Conservation (phyloP, 2,797 vertebrate species). For the Paramormyrops hopkinsi region DNA sequence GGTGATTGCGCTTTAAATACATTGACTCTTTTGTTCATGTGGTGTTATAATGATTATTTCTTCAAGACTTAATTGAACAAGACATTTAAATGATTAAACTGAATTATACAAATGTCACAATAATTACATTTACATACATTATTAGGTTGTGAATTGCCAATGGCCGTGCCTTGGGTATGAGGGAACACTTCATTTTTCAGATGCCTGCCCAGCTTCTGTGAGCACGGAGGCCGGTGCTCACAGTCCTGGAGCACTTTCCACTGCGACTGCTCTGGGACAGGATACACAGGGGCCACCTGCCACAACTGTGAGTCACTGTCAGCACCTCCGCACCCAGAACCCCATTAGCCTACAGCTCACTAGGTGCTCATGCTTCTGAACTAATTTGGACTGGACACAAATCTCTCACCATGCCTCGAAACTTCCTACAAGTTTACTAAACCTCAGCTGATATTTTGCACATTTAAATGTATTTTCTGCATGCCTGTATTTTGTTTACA, state of each 20-base stretch:
- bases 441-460: background rate
- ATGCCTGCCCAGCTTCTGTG: slow-evolving; percentile 82
- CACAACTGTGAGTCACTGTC: slow-evolving; percentile 78
- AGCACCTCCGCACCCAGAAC: background rate
- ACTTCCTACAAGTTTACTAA: background rate
- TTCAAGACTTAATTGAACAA: slow-evolving; percentile 1
- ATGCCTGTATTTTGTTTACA: background rate
- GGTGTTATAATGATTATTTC: background rate
- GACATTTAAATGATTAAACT: slow-evolving; percentile 4
- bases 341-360: background rate
- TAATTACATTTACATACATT: slow-evolving; percentile 5
- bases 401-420: background rate
- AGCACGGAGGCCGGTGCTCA: slow-evolving; percentile 77
- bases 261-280: slow-evolving; percentile 77
- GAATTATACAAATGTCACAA: background rate
- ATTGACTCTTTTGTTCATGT: background rate
- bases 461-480: background rate
- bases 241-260: slow-evolving; percentile 80
- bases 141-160: slow-evolving; percentile 4
- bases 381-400: background rate
- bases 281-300: slow-evolving; percentile 77
- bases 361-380: background rate
- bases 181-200: slow-evolving; percentile 45
- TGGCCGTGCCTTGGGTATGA: background rate
- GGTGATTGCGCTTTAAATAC: background rate